Evolutionary conservation across 2,888 invertebrate genomes (phyloP).

Genomic region (Chydorus sphaericus): DNA sequence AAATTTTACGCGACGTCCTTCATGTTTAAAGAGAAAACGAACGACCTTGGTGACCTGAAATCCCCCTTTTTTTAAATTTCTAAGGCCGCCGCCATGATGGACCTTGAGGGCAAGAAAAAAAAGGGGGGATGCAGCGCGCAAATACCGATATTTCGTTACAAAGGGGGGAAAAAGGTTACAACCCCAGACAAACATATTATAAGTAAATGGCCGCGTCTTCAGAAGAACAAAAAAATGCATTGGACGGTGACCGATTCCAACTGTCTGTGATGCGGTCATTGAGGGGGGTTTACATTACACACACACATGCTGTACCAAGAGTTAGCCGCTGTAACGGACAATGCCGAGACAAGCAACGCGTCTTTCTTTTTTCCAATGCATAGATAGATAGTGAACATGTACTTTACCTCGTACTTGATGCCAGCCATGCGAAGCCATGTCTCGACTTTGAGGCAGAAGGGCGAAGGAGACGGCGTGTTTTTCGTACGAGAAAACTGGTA

Average conservation of each 20-base stretch:
- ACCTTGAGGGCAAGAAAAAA: neutral
- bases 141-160: neutral
- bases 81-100: neutral
- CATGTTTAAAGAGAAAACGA: neutral
- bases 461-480: conserved; percentile 74
- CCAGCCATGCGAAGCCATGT: conserved; percentile 84
- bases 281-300: neutral
- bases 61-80: neutral
- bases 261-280: conserved; percentile 2
- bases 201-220: neutral
- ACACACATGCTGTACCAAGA: neutral
- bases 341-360: no score
- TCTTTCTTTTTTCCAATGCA: no score
- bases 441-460: conserved; percentile 89
- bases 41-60: no score
- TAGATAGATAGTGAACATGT: neutral
- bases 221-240: neutral
- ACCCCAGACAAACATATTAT: neutral
- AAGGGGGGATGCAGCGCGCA: neutral
- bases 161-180: neutral
- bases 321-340: neutral
- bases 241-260: neutral
- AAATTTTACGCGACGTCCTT: neutral
- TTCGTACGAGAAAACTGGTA: conserved; percentile 87
- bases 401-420: conserved; percentile 82